phyloP scores from a whole-genome alignment of 2,113 vertebrate species.

The Embiotoca jacksoni region DNA sequence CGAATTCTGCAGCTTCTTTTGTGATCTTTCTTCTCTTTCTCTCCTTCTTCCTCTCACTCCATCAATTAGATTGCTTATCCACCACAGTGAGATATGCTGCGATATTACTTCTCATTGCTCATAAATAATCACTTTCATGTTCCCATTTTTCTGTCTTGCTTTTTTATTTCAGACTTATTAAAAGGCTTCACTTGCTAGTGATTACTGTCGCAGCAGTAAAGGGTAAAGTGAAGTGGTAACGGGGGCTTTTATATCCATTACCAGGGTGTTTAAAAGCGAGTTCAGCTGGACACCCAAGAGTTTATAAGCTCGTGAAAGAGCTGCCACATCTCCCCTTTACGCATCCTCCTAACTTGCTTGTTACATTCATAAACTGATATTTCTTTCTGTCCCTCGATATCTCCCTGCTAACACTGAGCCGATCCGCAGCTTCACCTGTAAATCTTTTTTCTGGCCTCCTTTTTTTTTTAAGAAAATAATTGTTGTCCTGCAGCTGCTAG shows the following conservation, averaged over 20 bases:
- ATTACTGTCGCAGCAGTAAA: slow-evolving; percentile 7
- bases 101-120: slow-evolving; percentile 31
- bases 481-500: slow-evolving; percentile 5
- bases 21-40: not conserved
- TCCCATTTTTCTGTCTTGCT: not conserved
- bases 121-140: slow-evolving; percentile 37
- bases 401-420: not conserved
- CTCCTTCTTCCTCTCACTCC: not conserved
- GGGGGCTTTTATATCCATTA: not conserved
- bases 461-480: not conserved
- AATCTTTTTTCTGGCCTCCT: not conserved
- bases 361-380: too few species aligned
- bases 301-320: not conserved
- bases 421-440: not conserved
- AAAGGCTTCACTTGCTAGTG: slow-evolving; percentile 10
- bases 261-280: not conserved
- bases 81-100: slow-evolving; percentile 6
- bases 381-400: not conserved
- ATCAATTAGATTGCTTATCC: slow-evolving; percentile 33
- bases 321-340: not conserved
- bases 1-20: slow-evolving; percentile 3
- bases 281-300: not conserved
- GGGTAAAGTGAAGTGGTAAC: not conserved
- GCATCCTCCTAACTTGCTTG: not conserved
- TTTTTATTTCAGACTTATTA: not conserved